A percentile compares a stretch with the other conserved stretches of the same genome.
phyloP scores from a whole-genome alignment of 2,888 invertebrate species.

The Sericinus montela region DNA sequence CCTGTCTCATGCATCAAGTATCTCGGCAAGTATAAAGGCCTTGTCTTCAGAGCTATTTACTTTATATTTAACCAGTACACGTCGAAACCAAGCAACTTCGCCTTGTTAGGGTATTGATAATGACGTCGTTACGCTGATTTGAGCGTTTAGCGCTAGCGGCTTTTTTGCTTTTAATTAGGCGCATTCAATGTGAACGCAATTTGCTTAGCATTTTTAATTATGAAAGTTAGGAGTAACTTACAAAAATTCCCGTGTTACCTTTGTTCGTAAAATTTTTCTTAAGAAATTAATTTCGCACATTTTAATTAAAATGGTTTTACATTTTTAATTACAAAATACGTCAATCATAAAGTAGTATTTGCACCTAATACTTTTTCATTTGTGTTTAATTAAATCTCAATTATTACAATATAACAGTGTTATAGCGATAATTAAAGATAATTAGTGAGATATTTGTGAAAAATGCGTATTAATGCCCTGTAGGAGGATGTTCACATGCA shows the following conservation, averaged over 20 bases:
- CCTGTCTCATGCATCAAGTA: not conserved
- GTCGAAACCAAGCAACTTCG: constrained; percentile 40
- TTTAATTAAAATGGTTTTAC: no score
- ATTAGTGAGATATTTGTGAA: constrained; percentile 14
- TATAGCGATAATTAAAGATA: not conserved
- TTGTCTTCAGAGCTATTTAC: constrained; percentile 42
- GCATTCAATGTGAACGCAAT: constrained; percentile 30
- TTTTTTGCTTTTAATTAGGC: constrained; percentile 57
- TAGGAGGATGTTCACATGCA: constrained; percentile 42
- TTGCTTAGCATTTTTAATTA: constrained; percentile 17
- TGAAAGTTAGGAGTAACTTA: constrained; percentile 14
- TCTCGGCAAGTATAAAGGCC: constrained; percentile 36
- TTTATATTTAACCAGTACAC: constrained; percentile 48
- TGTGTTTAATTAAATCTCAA: no score
- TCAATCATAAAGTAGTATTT: no score
- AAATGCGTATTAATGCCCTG: constrained; percentile 40
- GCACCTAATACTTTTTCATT: no score
- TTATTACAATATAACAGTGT: no score
- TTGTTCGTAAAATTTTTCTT: not conserved
- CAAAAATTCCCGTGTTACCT: constrained; percentile 2
- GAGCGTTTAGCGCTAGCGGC: constrained; percentile 48
- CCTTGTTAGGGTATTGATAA: constrained; percentile 65
- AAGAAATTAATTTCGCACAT: not conserved
- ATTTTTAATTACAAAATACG: no score
- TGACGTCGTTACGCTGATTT: constrained; percentile 66